A percentile compares a stretch with the other conserved stretches of the same genome.
Conservation (phyloP, 92 coral and sea anemone species). For the Plumapathes pennacea region DNA sequence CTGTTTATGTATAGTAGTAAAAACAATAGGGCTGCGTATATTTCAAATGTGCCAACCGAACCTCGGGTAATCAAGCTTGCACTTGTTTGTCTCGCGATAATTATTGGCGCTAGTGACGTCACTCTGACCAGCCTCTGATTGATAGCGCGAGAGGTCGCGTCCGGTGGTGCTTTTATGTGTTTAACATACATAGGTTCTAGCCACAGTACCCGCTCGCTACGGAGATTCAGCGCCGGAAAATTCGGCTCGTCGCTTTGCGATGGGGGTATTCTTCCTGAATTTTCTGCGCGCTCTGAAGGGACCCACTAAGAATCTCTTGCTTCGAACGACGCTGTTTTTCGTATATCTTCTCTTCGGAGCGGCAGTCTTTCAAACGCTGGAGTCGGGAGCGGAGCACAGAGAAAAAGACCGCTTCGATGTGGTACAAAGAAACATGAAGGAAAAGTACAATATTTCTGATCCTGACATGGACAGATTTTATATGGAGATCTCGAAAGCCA, state of each 20-base stretch:
- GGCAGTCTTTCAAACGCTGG: conserved; percentile 93
- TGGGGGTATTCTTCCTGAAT: conserved; percentile 98
- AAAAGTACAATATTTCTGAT: conserved; percentile 91
- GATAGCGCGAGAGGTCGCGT: conserved; percentile 69
- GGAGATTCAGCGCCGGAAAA: conserved; percentile 3
- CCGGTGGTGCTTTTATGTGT: conserved; percentile 57
- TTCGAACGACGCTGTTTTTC: conserved; percentile 79
- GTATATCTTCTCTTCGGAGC: conserved; percentile 92
- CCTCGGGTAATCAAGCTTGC: conserved; percentile 67
- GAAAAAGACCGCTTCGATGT: conserved; percentile 79
- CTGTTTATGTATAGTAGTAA: conserved; percentile 33
- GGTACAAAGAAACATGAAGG: conserved; percentile 70
- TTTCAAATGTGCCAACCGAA: conserved; percentile 58
- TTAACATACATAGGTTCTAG: conserved; percentile 29
- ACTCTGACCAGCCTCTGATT: conserved; percentile 76
- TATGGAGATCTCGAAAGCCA: conserved; percentile 87
- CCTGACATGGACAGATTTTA: conserved; percentile 77
- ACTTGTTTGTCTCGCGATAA: conserved; percentile 46
- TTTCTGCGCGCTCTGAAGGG: conserved; percentile 95
- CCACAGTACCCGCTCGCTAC: conserved; percentile 20
- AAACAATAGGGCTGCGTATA: conserved; percentile 46
- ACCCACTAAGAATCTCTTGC: conserved; percentile 86
- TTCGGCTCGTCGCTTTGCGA: conserved; percentile 32
- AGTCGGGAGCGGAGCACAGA: conserved; percentile 92
- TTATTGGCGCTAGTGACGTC: conserved; percentile 83